These are phyloP conservation scores for Heteromurus nitidus DNA, from an alignment of 2,888 invertebrate genomes.

Conservation along the genomic window DNA sequence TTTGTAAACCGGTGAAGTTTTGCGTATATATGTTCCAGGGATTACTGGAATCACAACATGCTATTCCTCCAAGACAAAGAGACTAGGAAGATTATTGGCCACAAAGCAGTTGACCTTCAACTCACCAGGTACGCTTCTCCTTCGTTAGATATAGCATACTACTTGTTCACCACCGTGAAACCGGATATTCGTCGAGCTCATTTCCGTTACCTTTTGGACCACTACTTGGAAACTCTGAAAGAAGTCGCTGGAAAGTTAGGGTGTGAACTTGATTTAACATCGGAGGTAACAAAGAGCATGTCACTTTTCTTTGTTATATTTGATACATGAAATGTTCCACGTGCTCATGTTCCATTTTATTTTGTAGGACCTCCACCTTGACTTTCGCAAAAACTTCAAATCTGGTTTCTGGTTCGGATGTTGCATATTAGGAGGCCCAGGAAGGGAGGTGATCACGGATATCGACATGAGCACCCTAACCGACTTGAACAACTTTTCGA, in stretches of 20 bases:
- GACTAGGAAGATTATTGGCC: background rate
- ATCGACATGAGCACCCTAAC: background rate
- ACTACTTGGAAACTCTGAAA: slow-evolving; percentile 21
- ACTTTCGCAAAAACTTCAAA: background rate
- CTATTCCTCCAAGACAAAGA: slow-evolving; percentile 22
- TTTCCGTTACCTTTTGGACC: background rate
- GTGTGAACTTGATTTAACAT: slow-evolving; percentile 11
- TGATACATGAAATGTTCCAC: background rate
- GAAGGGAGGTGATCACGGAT: too few relatives aligned
- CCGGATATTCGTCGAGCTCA: slow-evolving; percentile 15
- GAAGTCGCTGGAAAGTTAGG: slow-evolving; percentile 1
- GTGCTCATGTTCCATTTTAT: background rate
- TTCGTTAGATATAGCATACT: slow-evolving; percentile 25
- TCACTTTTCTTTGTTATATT: background rate
- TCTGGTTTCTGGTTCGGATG: background rate
- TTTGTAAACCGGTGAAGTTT: too few relatives aligned
- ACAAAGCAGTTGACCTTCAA: slow-evolving; percentile 34
- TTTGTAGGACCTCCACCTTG: background rate
- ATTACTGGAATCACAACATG: slow-evolving; percentile 58
- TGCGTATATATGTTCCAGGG: too few relatives aligned
- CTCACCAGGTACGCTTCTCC: slow-evolving; percentile 10
- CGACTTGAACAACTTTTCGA: background rate
- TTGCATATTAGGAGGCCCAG: background rate
- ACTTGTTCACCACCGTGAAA: slow-evolving; percentile 21
- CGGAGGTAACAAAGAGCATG: slow-evolving; percentile 8